Base-by-base conservation (phyloP, 1,140 invertebrate genomes). In the Daktulosphaira vitifoliae region DNA sequence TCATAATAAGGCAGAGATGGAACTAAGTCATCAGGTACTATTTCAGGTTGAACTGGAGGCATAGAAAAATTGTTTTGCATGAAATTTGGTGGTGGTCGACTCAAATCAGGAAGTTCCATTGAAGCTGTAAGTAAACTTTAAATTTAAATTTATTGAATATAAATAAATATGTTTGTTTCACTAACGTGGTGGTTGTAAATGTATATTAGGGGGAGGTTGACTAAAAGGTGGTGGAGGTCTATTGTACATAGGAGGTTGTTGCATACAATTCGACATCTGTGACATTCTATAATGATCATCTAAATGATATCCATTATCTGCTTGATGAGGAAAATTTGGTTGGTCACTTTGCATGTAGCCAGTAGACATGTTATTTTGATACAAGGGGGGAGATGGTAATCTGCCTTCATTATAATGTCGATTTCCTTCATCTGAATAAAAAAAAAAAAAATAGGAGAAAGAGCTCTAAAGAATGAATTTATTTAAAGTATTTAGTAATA, bases 1-100 rank as follows among this genome's bases (percentile, higher is more conserved):
- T 98, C 95, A 75, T 89, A 98, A 74, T 98, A 98, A 51, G 94
- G 93, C 68, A 93, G 86, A 59, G 88, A 87, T 13, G 93, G 93
- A 76, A 93, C 83, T 53, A 91, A 76, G 68, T 90, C 87, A 69
- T 90, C 86, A 54, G 81, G 73, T 9, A 74, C 67, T 65, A 73
- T 67, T 67, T 78, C 70, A 70, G 75, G 67, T 72, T 77, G 67
- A 7, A 74, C 73, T 8, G 75, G 75, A 74, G 77, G 75, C 2
- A 81, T 79, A 74, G 90, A 89, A 20, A 88, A 87, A 70, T 68
- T 71, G 70, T 75, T 6, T 72, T 62, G 3, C 69, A 69, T 16
- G 71, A 76, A 71, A 29, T 70, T 72, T 16, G 77, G 74, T 2
- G 79, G 74, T 15, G 77, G 73, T 18, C 70, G 51, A 23, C 71